Evolutionary conservation across 2,888 invertebrate species (phyloP), one percentile per base, ranked within the genome.

Genomic region (Volucella zonaria): DNA sequence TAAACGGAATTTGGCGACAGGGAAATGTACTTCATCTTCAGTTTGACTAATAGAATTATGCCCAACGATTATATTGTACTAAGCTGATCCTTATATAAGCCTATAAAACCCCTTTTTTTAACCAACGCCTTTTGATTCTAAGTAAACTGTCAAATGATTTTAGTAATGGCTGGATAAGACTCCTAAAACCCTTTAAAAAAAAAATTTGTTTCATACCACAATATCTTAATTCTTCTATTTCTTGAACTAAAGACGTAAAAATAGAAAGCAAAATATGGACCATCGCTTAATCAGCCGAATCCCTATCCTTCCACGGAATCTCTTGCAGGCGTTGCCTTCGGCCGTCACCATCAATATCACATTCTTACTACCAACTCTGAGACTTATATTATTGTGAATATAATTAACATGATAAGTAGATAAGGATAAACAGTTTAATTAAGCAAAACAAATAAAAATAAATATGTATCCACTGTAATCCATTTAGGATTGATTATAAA

Each of bases 381-480:
- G 80, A 83, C 80, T 83, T 74, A 58, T 61, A 73, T 73, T 66
- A 80, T 79, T 83, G 83, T 83, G 75, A 83, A 83, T 83, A 80
- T 76, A 80, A 80, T 75, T 83, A 58, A 80, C 64, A 76, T 61
- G n/a, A 76, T 80, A 83, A 80, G 80, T 76, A 83, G 75, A 66
- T 31, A 31, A 76, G 38, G 74, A 52, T 58, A 62, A 74, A 68
- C 49, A 74, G 1, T 31, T 31, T 31, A 31, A 31, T 31, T 31
- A 71, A 42, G 62, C 9, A 51, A 42, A 62, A 42, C 54, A 14
- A 54, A 71, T 12, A 47, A 40, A 51, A 62, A 66, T 61, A 43
- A 54, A 40, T 73, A 54, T 74, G 51, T 82, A 79, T 79, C 74
- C 51, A 82, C 58, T 74, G 23, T 74, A 74, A 76, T 79, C 70